Evolutionary conservation across 1,140 invertebrate genomes (phyloP).

Genomic region (Caerostris darwini): DNA sequence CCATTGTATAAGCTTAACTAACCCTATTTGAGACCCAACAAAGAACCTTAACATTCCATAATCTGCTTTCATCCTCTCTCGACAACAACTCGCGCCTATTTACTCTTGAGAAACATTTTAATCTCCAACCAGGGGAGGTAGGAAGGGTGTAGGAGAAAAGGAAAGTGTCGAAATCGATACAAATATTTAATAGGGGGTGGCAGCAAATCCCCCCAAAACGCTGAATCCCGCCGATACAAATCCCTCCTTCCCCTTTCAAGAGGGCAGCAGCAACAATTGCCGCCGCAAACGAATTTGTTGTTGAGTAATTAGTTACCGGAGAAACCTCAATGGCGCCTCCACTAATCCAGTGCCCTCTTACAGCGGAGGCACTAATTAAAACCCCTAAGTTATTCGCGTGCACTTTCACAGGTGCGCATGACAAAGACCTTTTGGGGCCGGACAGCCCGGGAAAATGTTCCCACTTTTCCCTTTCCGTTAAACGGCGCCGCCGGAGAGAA

Average conservation of each 20-base stretch:
- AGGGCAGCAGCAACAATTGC: constrained; percentile 24
- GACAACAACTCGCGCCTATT: not conserved
- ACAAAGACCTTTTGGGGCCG: constrained; percentile 29
- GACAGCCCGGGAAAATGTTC: constrained; percentile 27
- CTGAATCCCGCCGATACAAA: not conserved
- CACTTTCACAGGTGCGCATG: constrained; percentile 52
- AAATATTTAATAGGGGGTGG: not conserved
- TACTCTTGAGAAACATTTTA: not conserved
- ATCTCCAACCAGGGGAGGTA: not conserved
- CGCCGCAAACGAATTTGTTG: constrained; percentile 32
- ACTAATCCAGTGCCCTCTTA: constrained; percentile 32
- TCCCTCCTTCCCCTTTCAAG: not conserved
- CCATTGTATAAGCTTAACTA: no score
- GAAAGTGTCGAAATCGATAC: constrained; percentile 13
- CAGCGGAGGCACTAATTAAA: constrained; percentile 29
- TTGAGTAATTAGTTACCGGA: constrained; percentile 47
- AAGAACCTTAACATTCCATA: not conserved
- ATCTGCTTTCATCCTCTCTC: not conserved
- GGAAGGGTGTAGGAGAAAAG: not conserved
- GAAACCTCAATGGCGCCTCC: not conserved
- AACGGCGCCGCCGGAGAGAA: not conserved
- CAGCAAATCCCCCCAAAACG: not conserved
- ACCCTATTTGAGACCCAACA: no score
- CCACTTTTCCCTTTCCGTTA: constrained; percentile 41
- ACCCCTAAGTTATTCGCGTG: constrained; percentile 45